Percentiles rank a stretch among this genome's conserved stretches.
Evolutionary conservation across 1,140 invertebrate species (phyloP).

Genomic region (Papilio aristodemus): DNA sequence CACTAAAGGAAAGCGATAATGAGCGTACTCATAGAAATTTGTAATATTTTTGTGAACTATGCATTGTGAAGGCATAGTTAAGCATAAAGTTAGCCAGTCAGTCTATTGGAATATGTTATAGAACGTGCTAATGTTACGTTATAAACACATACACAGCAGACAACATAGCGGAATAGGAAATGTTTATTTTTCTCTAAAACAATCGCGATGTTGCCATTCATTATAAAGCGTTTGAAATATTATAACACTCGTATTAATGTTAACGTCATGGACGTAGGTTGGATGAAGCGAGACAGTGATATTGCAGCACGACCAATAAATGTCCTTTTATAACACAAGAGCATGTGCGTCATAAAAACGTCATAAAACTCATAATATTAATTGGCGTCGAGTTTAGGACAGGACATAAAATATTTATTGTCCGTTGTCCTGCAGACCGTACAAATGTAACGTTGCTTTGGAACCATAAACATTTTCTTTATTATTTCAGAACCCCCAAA

Average conservation of each 20-base stretch:
- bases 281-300: background rate
- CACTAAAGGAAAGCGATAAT: no score
- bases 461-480: background rate
- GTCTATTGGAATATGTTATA: no score
- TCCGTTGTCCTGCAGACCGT: constrained; percentile 1
- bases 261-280: background rate
- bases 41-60: no score
- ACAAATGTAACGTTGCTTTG: background rate
- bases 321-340: constrained; percentile 15
- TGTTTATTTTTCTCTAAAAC: no score
- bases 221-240: no score
- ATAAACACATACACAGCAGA: no score
- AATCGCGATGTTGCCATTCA: no score
- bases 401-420: constrained; percentile 10
- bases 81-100: no score
- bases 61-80: no score
- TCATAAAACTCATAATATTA: constrained; percentile 3
- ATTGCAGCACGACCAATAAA: background rate
- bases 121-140: no score
- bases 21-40: no score
- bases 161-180: no score
- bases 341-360: constrained; percentile 10
- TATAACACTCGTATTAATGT: background rate
- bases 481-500: background rate
- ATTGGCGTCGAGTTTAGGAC: constrained; percentile 17